phyloP scores from a whole-genome alignment of 2,797 vertebrate genomes.

The Pseudochirops corinnae region DNA sequence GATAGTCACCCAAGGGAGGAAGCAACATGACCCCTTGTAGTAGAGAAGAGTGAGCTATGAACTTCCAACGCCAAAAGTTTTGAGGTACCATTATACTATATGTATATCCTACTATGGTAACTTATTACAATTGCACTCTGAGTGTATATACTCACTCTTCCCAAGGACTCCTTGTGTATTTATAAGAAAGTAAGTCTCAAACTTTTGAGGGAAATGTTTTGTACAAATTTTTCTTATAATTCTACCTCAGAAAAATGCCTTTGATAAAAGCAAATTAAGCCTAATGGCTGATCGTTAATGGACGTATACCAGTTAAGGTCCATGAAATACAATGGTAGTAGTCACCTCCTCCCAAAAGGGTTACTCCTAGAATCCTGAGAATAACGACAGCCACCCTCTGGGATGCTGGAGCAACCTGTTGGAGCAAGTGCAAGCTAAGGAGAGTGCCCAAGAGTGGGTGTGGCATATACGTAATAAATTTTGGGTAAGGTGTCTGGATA shows the following conservation, averaged over 20 bases:
- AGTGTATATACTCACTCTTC: not conserved
- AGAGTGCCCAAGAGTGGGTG: not conserved
- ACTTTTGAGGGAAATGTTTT: not conserved
- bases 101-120: not conserved
- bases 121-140: not conserved
- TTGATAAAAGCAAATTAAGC: not conserved
- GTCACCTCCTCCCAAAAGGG: not conserved
- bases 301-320: not conserved
- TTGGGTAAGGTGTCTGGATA: not conserved
- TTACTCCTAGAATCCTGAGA: not conserved
- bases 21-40: not conserved
- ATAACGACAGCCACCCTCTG: not conserved
- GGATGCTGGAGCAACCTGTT: not conserved
- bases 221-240: not conserved
- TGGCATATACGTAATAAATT: not conserved
- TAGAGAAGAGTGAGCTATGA: not conserved
- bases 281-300: not conserved
- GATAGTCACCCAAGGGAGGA: not conserved
- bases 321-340: not conserved
- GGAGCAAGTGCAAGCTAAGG: not conserved
- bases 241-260: not conserved
- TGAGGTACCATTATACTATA: not conserved
- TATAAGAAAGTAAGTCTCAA: not conserved
- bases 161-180: not conserved
- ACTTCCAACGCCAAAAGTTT: not conserved